phyloP scores from a whole-genome alignment of 2,888 invertebrate genomes.

The Myopa testacea region DNA sequence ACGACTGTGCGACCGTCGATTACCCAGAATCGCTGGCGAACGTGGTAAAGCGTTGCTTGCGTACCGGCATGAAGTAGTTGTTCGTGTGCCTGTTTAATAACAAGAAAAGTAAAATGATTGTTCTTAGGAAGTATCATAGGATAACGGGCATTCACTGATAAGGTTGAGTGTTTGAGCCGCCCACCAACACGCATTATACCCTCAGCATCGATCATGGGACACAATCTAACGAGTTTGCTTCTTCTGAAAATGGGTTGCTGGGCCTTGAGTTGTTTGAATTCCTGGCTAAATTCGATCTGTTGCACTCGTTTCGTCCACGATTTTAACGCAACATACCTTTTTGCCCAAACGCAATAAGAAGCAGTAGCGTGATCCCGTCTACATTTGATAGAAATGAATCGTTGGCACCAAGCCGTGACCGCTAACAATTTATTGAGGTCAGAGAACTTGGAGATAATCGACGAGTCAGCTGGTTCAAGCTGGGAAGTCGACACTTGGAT shows the following conservation, averaged over 20 bases:
- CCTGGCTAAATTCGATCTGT: neutral
- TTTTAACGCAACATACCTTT: no score
- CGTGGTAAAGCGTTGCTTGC: neutral
- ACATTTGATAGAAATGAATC: no score
- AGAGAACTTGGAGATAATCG: neutral
- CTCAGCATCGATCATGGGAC: neutral
- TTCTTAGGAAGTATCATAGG: conserved; percentile 3
- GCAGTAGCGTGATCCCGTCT: neutral
- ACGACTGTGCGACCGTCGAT: conserved; percentile 2
- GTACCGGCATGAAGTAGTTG: conserved; percentile 9
- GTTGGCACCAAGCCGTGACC: conserved; percentile 13
- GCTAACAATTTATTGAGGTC: neutral
- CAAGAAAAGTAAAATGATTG: neutral
- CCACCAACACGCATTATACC: conserved; percentile 12
- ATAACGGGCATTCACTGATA: neutral
- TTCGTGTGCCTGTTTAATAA: conserved; percentile 2
- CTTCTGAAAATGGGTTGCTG: neutral
- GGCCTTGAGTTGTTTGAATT: neutral
- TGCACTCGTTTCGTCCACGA: neutral
- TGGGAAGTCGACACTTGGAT: neutral
- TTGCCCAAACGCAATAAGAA: no score
- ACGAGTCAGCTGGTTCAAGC: neutral
- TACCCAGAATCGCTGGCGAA: neutral
- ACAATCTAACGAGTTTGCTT: neutral
- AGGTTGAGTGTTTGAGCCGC: neutral